Base-by-base conservation (phyloP, 2,888 invertebrate genomes). In the Listrodromus nycthemerus region DNA sequence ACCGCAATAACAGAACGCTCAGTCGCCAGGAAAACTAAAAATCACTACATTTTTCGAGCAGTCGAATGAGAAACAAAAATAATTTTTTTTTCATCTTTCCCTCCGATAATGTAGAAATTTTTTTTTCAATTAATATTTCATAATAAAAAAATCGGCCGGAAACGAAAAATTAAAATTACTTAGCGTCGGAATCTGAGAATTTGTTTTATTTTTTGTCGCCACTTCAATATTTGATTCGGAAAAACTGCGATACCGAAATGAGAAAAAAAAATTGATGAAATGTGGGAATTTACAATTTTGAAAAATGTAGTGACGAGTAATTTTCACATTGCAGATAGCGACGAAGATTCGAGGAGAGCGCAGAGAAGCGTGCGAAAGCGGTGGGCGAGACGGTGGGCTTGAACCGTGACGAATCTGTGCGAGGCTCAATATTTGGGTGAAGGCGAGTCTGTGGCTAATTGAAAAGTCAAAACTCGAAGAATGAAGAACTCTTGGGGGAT, bases 381-480 rank as follows among this genome's bases (percentile, higher is more conserved):
- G 33, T 21, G 48, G 37, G 74, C 30, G 50, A 24, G 58, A n/a
- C n/a, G 45, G 67, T 45, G 3, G 16, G 27, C 19, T 48, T 16
- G 30, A 52, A 82, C 85, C 91, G 89, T 90, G 88, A 89, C 91
- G 88, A 91, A 90, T 75, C 74, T 30, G 71, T 63, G 77, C 80
- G 84, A 84, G 88, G 90, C 88, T 91, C 90, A 92, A 92, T 92
- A 92, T 92, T 92, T 92, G 89, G 92, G 91, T 90, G 92, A 91
- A 91, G 90, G 89, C 90, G 87, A 91, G 85, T 84, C 92, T 92
- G 92, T 92, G 92, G 92, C 91, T 92, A 92, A 92, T 92, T 92
- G 92, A 92, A 92, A 91, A 92, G 92, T 92, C 92, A 92, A 92
- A 92, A 92, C 91, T 91, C 67, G 82, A 82, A 82, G 75, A 77